These are phyloP conservation scores for Trichogramma dendrolimi DNA, from an alignment of 2,888 invertebrate genomes.

Conservation along the genomic window DNA sequence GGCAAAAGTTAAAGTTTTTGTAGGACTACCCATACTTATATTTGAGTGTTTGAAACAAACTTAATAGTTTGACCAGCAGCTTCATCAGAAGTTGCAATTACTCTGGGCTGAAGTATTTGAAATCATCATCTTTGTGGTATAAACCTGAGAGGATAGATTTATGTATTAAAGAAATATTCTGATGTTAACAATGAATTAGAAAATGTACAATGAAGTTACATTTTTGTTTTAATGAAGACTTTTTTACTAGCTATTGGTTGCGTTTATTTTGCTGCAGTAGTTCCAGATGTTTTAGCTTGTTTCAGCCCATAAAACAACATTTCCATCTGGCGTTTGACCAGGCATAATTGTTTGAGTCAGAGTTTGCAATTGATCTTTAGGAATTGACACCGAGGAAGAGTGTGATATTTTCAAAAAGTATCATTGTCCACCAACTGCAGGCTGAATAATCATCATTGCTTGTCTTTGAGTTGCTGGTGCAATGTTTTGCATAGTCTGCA, in stretches of 20 bases:
- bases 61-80: slow-evolving; percentile 47
- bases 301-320: slow-evolving; percentile 45
- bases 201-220: too few relatives aligned
- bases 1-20: slow-evolving; percentile 63
- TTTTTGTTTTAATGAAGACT: slow-evolving; percentile 48
- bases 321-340: slow-evolving; percentile 50
- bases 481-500: slow-evolving; percentile 43
- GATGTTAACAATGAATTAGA: too few relatives aligned
- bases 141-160: too few relatives aligned
- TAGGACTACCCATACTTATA: slow-evolving; percentile 45
- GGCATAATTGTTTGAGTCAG: slow-evolving; percentile 49
- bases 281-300: slow-evolving; percentile 44
- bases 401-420: slow-evolving; percentile 51
- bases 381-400: slow-evolving; percentile 46
- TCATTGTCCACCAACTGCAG: slow-evolving; percentile 47
- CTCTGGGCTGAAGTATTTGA: slow-evolving; percentile 46
- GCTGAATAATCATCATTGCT: slow-evolving; percentile 50
- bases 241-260: slow-evolving; percentile 42
- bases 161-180: slow-evolving; percentile 3
- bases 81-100: slow-evolving; percentile 43
- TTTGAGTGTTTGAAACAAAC: slow-evolving; percentile 44
- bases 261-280: slow-evolving; percentile 42
- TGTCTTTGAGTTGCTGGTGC: slow-evolving; percentile 45
- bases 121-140: slow-evolving; percentile 49
- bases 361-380: slow-evolving; percentile 47